A percentile compares a stretch with the other conserved stretches of the same genome.
Conservation (phyloP, 2,888 invertebrate species). For the Corbicula japonica region DNA sequence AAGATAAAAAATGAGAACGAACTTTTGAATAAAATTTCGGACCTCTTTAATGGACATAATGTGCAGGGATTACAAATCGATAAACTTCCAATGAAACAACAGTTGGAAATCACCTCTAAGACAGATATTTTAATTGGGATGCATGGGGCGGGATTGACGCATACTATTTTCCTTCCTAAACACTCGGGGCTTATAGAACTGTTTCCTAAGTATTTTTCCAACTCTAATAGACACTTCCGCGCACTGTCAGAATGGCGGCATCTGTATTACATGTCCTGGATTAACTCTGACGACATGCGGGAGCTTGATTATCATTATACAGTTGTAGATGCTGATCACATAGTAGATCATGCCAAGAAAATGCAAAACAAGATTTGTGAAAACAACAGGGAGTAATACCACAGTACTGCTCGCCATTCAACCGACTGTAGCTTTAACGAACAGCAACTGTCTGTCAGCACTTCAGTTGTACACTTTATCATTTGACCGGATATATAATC, state of each 20-base stretch:
- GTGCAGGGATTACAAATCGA: constrained; percentile 80
- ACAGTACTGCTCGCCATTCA: too few relatives aligned
- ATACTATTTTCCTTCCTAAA: constrained; percentile 82
- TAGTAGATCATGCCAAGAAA: not conserved
- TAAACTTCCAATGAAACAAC: constrained; percentile 75
- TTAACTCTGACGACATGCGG: not conserved
- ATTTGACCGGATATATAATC: too few relatives aligned
- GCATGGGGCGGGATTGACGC: constrained; percentile 85
- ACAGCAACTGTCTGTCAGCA: too few relatives aligned
- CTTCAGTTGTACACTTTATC: too few relatives aligned
- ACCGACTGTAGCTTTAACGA: too few relatives aligned
- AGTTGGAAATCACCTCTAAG: constrained; percentile 69
- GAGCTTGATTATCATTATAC: not conserved
- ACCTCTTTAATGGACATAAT: constrained; percentile 61
- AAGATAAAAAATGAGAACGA: constrained; percentile 83
- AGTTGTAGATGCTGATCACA: not conserved
- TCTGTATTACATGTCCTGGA: not conserved
- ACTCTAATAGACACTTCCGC: constrained; percentile 76
- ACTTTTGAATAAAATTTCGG: constrained; percentile 63
- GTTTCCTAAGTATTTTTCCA: constrained; percentile 76
- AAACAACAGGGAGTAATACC: too few relatives aligned
- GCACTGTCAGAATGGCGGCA: constrained; percentile 59
- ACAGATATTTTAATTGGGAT: constrained; percentile 82
- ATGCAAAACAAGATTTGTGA: constrained; percentile 3
- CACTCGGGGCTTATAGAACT: constrained; percentile 83